Base-by-base conservation (phyloP, 2,113 vertebrate species). In the Misgurnus anguillicaudatus region DNA sequence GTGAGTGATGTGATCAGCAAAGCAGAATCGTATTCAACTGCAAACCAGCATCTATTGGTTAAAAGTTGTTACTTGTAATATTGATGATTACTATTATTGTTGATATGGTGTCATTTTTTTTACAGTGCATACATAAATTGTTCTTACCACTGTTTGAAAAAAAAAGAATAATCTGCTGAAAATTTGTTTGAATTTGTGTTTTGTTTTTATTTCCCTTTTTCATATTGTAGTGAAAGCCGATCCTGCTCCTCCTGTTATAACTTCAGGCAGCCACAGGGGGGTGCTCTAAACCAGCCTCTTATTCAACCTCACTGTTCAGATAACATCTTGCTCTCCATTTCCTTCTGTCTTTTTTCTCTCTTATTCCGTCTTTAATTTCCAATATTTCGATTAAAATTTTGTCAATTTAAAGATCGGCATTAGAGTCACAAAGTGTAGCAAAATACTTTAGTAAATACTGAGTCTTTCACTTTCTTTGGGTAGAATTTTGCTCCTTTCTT, bases 11-110 rank as follows among this genome's bases (percentile, higher is more conserved):
- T 86, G 90, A 91, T 90, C 90, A 90, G 82, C 85, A 67, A 84
- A 89, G 90, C 87, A 80, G 80, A 82, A 61, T 89, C 75, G 85
- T 90, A 85, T 85, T 91, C 89, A 86, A 87, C 85, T 87, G 78
- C 86, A 84, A 78, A 86, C 73, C 85, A 87, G 80, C 85, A 86
- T 86, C 84, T 86, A 86, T 89, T 86, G 84, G 85, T 91, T 86
- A 74, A 85, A 81, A 82, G 77, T 75, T 86, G 80, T 83, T 90
- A 82, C 82, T 90, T 91, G 84, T 79, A 85, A 86, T 89, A 88
- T 87, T 85, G 83, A 87, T 87, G 80, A 86, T 87, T 86, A 87
- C 87, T 87, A 87, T 90, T 78, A 82, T 91, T 90, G 88, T 91
- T 88, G 85, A 88, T 87, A 89, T 89, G 86, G 86, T 92, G 87